Percentiles rank a stretch among this genome's conserved stretches.
phyloP scores from a whole-genome alignment of 2,888 invertebrate species.

The Miltochrista miniata region DNA sequence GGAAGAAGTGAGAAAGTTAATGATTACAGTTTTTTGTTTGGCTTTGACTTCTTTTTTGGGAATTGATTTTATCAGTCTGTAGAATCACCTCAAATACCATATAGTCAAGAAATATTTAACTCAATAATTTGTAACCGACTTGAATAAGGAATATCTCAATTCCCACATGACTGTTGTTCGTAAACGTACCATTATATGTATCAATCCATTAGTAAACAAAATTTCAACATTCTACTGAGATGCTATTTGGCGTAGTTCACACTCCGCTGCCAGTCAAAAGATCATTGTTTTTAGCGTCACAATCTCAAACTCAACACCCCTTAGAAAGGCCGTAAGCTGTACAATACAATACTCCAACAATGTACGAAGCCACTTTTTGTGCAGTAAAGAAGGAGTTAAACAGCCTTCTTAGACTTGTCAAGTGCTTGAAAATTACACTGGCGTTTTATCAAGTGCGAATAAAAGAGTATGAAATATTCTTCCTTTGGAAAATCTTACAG shows the following conservation, averaged over 20 bases:
- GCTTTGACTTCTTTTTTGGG: background rate
- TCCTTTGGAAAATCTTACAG: conserved; percentile 32
- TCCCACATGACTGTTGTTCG: too few relatives aligned
- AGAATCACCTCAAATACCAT: too few relatives aligned
- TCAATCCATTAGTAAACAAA: too few relatives aligned
- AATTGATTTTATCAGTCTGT: too few relatives aligned
- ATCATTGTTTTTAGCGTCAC: conserved; percentile 67
- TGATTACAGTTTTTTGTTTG: conserved; percentile 32
- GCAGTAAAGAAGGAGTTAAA: conserved; percentile 39
- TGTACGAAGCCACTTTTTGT: conserved; percentile 17
- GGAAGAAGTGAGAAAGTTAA: conserved; percentile 54
- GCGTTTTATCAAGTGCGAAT: conserved; percentile 58
- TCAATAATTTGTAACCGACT: too few relatives aligned
- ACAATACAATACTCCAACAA: conserved; percentile 28
- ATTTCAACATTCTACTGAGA: too few relatives aligned
- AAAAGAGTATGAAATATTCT: conserved; percentile 35
- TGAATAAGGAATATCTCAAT: too few relatives aligned
- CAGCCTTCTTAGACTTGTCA: conserved; percentile 53
- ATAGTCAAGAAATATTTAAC: too few relatives aligned
- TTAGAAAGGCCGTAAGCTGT: conserved; percentile 35
- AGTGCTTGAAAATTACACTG: conserved; percentile 62
- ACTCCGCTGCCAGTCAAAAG: conserved; percentile 65
- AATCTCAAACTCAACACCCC: conserved; percentile 42
- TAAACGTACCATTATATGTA: too few relatives aligned
- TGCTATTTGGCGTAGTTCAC: conserved; percentile 30